Conservation (phyloP, 2,113 vertebrate genomes). For the Galbula dea region DNA sequence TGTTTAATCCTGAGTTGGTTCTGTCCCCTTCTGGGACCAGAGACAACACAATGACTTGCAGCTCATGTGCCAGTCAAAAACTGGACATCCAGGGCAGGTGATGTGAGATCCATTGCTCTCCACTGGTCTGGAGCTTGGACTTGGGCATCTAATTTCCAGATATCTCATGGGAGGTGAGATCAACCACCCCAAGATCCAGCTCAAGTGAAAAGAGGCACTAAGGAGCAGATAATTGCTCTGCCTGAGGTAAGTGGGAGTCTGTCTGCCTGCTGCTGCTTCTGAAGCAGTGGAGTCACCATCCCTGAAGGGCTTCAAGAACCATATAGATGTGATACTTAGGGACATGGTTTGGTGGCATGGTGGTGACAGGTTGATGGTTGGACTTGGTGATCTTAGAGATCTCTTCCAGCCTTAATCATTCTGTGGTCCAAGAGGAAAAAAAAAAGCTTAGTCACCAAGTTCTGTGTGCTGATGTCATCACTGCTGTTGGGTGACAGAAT, state of each 20-base stretch:
- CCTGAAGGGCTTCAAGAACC: no score
- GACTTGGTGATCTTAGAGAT: no score
- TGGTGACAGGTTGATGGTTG: no score
- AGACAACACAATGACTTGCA: neutral
- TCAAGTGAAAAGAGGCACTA: neutral
- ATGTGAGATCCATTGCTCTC: neutral
- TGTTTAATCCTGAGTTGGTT: neutral
- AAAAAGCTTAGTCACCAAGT: no score
- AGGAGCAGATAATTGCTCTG: neutral
- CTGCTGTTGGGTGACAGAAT: neutral
- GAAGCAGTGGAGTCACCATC: fast-evolving
- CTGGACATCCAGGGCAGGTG: no score
- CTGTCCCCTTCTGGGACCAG: neutral
- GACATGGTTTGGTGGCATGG: no score
- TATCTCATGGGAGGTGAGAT: neutral
- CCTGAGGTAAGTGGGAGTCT: neutral
- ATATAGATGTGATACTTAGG: no score
- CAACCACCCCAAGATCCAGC: neutral
- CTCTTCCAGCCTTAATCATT: no score
- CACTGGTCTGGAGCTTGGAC: neutral
- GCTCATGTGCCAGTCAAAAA: neutral
- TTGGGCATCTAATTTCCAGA: neutral
- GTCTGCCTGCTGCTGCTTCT: neutral
- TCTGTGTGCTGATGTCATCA: fast-evolving
- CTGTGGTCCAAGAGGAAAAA: no score